phyloP scores from a whole-genome alignment of 1,140 invertebrate species.

The Fopius arisanus region DNA sequence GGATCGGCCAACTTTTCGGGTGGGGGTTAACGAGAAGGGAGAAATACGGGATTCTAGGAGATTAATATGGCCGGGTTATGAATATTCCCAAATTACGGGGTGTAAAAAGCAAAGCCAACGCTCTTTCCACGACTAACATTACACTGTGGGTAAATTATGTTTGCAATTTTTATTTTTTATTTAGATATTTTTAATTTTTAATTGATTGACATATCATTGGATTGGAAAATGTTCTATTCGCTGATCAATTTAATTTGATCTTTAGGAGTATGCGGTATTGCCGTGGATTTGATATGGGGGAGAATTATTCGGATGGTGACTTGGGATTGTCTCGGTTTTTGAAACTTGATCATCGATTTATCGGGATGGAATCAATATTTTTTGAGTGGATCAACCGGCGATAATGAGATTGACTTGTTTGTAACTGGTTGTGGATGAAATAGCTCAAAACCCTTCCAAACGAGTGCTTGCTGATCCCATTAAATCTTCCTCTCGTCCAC shows the following conservation, averaged over 20 bases:
- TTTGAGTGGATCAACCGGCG: not conserved
- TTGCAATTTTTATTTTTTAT: too few relatives aligned
- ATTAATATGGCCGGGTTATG: not conserved
- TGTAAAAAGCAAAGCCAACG: not conserved
- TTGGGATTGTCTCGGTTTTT: too few relatives aligned
- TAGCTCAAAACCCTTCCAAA: slow-evolving; percentile 19
- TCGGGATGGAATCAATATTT: not conserved
- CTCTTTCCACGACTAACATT: too few relatives aligned
- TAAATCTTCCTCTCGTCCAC: slow-evolving; percentile 16
- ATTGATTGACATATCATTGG: too few relatives aligned
- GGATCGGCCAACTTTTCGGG: not conserved
- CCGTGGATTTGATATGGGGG: too few relatives aligned
- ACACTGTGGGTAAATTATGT: not conserved
- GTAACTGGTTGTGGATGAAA: slow-evolving; percentile 6
- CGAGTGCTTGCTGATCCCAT: slow-evolving; percentile 28
- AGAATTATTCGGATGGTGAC: too few relatives aligned
- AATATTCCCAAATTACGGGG: slow-evolving; percentile 5
- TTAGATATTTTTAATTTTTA: too few relatives aligned
- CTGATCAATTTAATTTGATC: too few relatives aligned
- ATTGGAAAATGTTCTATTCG: too few relatives aligned
- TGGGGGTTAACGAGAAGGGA: not conserved
- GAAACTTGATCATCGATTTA: too few relatives aligned
- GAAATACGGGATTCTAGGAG: not conserved
- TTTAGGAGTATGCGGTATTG: too few relatives aligned
- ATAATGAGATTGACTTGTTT: slow-evolving; percentile 21